Conservation (phyloP, 2,113 vertebrate species). For the Equus przewalskii region DNA sequence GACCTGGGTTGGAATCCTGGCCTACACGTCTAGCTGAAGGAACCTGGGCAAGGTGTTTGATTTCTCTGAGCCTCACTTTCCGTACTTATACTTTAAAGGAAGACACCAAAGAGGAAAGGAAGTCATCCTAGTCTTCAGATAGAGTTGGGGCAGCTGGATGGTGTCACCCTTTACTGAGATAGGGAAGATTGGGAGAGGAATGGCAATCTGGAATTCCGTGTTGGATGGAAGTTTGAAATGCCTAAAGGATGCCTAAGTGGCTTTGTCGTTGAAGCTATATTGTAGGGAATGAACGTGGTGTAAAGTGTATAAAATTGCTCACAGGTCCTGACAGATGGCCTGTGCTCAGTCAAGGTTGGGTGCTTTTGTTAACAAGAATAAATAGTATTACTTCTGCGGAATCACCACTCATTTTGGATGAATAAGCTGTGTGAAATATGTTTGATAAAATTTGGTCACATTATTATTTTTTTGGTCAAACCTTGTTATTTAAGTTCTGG, state of each 20-base stretch:
- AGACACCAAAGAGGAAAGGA: not conserved
- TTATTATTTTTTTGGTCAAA: not conserved
- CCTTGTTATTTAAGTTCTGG: slow-evolving; percentile 35
- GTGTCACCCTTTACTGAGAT: not conserved
- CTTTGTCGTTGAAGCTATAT: not conserved
- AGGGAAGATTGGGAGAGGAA: not conserved
- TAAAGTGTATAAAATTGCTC: not conserved
- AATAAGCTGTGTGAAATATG: not conserved
- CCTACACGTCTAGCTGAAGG: not conserved
- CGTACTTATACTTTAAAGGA: not conserved
- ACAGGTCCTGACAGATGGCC: not conserved
- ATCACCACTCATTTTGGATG: not conserved
- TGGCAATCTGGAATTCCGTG: not conserved
- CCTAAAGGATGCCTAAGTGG: not conserved
- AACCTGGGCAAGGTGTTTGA: not conserved
- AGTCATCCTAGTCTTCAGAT: not conserved
- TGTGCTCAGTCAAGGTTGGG: not conserved
- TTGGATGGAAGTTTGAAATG: not conserved
- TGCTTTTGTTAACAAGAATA: not conserved
- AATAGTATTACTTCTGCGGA: not conserved
- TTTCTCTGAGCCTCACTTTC: slow-evolving; percentile 40
- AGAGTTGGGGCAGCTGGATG: not conserved
- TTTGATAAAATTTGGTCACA: not conserved
- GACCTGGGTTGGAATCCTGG: not conserved
- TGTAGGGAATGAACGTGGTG: not conserved